Evolutionary conservation across 2,797 vertebrate species (phyloP), one percentile per base, ranked within the genome.

Genomic region (Dryobates pubescens): DNA sequence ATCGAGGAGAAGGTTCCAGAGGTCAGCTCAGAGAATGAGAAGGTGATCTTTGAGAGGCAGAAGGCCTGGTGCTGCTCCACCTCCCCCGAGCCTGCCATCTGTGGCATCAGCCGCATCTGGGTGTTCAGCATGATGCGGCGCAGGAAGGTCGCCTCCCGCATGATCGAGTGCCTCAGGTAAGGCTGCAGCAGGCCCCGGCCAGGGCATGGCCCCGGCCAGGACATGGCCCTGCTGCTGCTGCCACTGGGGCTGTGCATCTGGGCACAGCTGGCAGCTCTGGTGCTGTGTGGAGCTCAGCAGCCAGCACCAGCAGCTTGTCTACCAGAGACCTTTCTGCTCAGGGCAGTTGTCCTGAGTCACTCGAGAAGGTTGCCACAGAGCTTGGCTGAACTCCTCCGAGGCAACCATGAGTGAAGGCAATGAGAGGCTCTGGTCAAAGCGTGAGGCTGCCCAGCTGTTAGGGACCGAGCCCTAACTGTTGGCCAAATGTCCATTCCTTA

Each of bases 1-100:
- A 99, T 99, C 69, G 99, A 99, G 96, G 99, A 99, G 90, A 97
- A 98, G 11, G 79, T 97, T 61, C 98, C 98, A 17, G 98, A 98
- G 92, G 98, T 97, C 45, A 97, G 93, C 47, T 99, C 99, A 23
- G 99, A 99, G 95, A 97, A 98, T 17, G 99, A 99, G 94, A 99
- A 99, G 95, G 97, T 99, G 80, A 98, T 99, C 97, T 99, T 98
- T 95, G 99, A 99, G 95, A 98, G 98, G 36, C 99, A 99, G 95
- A 98, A 99, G 82, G 99, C 99, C 1, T 99, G 99, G 99, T 99
- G 99, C 97, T 99, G 99, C 90, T 99, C 99, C 76, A 99, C 98
- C 3, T 98, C 97, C 20, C 98, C 99, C 6, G 99, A 99, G 70
- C 99, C 99, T 4, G 99, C 99, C 5, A 98, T 99, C 82, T 99